phyloP scores from a whole-genome alignment of 1,140 invertebrate genomes.

The Hormaphis cornu region DNA sequence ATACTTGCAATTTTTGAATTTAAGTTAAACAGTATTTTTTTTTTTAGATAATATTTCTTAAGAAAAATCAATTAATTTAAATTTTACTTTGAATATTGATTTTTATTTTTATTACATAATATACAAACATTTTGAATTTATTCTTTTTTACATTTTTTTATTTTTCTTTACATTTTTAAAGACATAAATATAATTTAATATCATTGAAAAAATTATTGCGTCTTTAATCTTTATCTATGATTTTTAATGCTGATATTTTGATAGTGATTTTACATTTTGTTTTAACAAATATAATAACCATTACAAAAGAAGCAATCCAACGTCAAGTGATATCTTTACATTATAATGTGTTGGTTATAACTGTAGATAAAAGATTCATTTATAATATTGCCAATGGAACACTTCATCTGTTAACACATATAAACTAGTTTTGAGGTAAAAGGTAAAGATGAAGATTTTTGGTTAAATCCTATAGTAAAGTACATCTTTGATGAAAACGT shows the following conservation, averaged over 20 bases:
- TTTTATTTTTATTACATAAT: too few species aligned
- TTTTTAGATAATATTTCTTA: neutral
- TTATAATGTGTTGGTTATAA: conserved; percentile 21
- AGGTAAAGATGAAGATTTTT: conserved; percentile 10
- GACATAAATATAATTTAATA: neutral
- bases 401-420: conserved; percentile 2
- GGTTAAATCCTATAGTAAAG: neutral
- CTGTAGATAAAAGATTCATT: conserved; percentile 18
- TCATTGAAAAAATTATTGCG: neutral
- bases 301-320: neutral
- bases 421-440: neutral
- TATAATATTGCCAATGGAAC: conserved; percentile 17
- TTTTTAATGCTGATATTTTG: too few species aligned
- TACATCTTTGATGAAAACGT: neutral
- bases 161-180: neutral
- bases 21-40: neutral
- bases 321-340: conserved; percentile 14
- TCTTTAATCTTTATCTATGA: too few species aligned
- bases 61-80: neutral
- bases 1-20: neutral
- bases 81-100: too few species aligned
- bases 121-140: too few species aligned
- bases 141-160: too few species aligned
- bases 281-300: neutral
- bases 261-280: neutral